phyloP scores from a whole-genome alignment of 1,140 invertebrate genomes.

The Cyphomyrmex costatus region DNA sequence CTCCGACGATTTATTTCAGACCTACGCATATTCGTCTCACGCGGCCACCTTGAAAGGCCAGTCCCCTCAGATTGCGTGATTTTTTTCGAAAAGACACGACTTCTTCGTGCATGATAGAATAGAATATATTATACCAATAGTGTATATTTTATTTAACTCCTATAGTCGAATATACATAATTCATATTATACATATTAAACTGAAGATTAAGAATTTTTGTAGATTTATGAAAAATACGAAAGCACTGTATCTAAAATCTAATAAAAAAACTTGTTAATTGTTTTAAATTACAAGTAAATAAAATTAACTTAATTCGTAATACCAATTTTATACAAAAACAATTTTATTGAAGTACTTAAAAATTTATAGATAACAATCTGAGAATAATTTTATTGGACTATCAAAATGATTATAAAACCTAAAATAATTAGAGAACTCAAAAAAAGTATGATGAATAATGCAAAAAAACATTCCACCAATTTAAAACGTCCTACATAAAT shows the following conservation, averaged over 20 bases:
- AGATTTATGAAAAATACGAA: neutral
- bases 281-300: too few species aligned
- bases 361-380: too few species aligned
- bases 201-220: neutral
- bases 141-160: neutral
- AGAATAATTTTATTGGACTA: too few species aligned
- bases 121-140: constrained; percentile 14
- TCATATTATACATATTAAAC: neutral
- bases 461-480: too few species aligned
- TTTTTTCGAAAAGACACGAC: constrained; percentile 40
- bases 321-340: too few species aligned
- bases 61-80: constrained; percentile 27
- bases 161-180: neutral
- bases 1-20: constrained; percentile 9
- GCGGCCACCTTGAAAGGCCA: constrained; percentile 48
- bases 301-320: too few species aligned
- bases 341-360: too few species aligned
- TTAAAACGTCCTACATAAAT: too few species aligned
- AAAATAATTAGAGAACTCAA: too few species aligned
- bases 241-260: neutral
- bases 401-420: too few species aligned
- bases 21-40: constrained; percentile 52
- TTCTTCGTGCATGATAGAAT: neutral
- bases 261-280: too few species aligned
- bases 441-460: too few species aligned